Base-by-base conservation (phyloP, 2,797 vertebrate genomes). In the Crenuchus spilurus region DNA sequence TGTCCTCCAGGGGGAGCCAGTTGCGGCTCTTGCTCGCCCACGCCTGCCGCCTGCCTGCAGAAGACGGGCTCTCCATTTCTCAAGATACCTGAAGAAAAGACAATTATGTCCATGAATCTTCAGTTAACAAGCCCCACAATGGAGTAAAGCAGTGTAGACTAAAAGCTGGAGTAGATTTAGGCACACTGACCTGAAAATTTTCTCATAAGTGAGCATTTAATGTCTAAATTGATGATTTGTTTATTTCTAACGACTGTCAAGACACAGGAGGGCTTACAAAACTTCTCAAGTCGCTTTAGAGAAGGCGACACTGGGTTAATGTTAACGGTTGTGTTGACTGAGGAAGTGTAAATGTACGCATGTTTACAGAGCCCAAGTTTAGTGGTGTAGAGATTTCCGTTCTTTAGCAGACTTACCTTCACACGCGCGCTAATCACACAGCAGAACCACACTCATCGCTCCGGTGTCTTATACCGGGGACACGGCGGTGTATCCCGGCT, bases 21-120 rank as follows among this genome's bases (percentile, higher is more conserved):
- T 87, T 90, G 0, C 88, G 86, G 79, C 92, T 93, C 82, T 92
- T 92, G 80, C 87, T 86, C 70, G 88, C 91, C 95, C 95, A 96
- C 2, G 93, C 92, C n/a, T 89, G 85, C 0, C 94, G 88, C 77
- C 89, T 91, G 72, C 89, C 92, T 41, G 87, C 90, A 16, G 91
- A 91, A 0, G 88, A 90, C 0, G 90, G 87, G 55, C 85, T 93
- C 55, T 92, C 92, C 93, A 94, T 94, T 22, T 20, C 61, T 62
- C 22, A 48, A 26, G 1, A 49, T 14, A 6, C 42, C 67, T 65
- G 46, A 11, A 54, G 28, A 28, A n/a, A 68, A 67, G 30, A 62
- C n/a, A 37, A 16, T 1, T 18, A 24, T 4, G 18, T 39, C 8
- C 10, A 55, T 55, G 2, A 57, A 33, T 20, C 30, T 20, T 20